Evolutionary conservation across 2,888 invertebrate genomes (phyloP), one percentile per base, ranked within the genome.

Genomic region (Rhodophaea formosa): DNA sequence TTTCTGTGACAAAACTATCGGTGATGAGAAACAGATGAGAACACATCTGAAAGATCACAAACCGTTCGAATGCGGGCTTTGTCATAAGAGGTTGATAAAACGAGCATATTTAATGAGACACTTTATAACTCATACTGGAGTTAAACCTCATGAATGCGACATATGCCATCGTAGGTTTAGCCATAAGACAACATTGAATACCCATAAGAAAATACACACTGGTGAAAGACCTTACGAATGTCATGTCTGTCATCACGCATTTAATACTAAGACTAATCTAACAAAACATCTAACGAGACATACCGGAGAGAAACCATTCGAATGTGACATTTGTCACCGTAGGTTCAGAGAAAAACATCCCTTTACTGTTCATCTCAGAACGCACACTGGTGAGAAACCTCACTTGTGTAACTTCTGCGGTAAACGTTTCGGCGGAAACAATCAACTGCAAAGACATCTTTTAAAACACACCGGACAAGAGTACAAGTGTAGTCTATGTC

Each of bases 301-400:
- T 12, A 51, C 51, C 0, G 51, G 51, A 17, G 51, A 51, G 12
- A 51, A 51, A 17, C 51, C 51, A 1, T 51, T 16, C 17, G 51
- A 51, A 35, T 51, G 51, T 15, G 35, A 51, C 10, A 35, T 51
- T 10, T 51, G 51, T 32, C 51, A 51, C 12, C 51, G 51, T 17
- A 51, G 51, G 30, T 51, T 51, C 17, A 51, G 51, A 43, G 42
- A 42, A 17, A 53, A 53, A 43, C 42, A 53, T 23, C 42, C 42
- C 2, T 53, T 53, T 15, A 43, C 42, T 43, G 53, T 53, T 3
- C 53, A 53, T 43, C 5, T 53, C 12, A 53, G 29, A 30, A 53
- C 39, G 14, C 53, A 53, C 29, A 53, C 53, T 7, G 53, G 29
- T 10, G 53, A 53, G 53, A 56, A 47, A 49, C 42, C 56, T 29